Base-by-base conservation (phyloP, 2,797 vertebrate genomes). In the Crocidura indochinensis region DNA sequence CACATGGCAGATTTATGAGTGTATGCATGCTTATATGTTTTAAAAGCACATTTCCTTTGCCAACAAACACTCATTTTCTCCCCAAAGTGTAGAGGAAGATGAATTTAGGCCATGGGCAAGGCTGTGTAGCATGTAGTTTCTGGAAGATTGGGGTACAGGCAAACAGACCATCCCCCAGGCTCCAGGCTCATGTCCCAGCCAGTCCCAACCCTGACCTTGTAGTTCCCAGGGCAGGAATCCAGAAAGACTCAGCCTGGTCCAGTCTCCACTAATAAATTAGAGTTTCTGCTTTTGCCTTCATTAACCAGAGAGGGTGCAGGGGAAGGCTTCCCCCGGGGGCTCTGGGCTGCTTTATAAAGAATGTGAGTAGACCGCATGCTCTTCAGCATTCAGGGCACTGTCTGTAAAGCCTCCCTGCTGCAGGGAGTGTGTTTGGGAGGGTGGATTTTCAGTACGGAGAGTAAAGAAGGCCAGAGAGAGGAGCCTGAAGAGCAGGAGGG, bases 331-430 rank as follows among this genome's bases (percentile, higher is more conserved):
- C 24, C 6, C 20, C 2, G 26, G 72, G 72, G 62, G 82, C 72
- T 77, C 87, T 7, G 49, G 27, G 31, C 73, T 78, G 92, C 76
- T 88, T 44, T 60, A 76, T 26, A 92, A 84, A 84, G 91, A 91
- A 74, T 53, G 56, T 51, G 53, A 38, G 3, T 69, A 47, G 76
- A 60, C 51, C 44, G 71, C 68, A 64, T 71, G 67, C 73, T n/a
- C 20, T 8, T 79, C 15, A 68, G 62, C 17, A 51, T 51, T 15
- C 51, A 51, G 4, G 44, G 64, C 27, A 47, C 20, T 47, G 0
- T 1, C 49, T 17, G 17, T 2, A 24, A 51, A 10, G 17, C 51
- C 51, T 31, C n/a, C 27, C 29, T 65, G 24, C 24, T 74, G n/a
- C 38, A 38, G 11, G 38, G 69, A 3, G 75, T 26, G 14, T 49